Evolutionary conservation across 1,140 invertebrate genomes (phyloP).

Genomic region (Apocrypta bakeri): DNA sequence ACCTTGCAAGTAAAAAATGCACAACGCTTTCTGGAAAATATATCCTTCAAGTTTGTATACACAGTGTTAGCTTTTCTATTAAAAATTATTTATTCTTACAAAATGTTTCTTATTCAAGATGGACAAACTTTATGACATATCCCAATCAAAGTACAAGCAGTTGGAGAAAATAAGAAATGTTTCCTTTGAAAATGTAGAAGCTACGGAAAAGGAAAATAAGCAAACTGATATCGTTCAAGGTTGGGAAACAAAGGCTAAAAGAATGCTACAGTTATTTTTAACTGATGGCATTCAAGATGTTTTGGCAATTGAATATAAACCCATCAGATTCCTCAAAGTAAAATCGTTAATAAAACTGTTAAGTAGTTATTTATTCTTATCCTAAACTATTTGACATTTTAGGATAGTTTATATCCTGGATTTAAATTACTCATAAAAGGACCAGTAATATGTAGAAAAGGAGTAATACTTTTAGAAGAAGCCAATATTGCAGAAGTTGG

Average conservation of each 20-base stretch:
- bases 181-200: slow-evolving; percentile 74
- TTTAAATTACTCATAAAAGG: slow-evolving; percentile 76
- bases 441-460: slow-evolving; percentile 81
- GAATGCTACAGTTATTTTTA: slow-evolving; percentile 83
- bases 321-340: slow-evolving; percentile 78
- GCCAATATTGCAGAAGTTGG: slow-evolving; percentile 80
- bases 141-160: slow-evolving; percentile 79
- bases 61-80: not conserved
- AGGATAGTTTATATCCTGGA: slow-evolving; percentile 70
- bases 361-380: slow-evolving; percentile 37
- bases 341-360: slow-evolving; percentile 67
- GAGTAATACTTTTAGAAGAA: slow-evolving; percentile 81
- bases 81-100: not conserved
- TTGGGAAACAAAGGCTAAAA: slow-evolving; percentile 69
- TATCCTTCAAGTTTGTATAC: slow-evolving; percentile 76
- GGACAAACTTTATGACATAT: slow-evolving; percentile 76
- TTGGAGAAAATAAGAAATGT: slow-evolving; percentile 78
- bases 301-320: slow-evolving; percentile 83
- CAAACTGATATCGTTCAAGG: slow-evolving; percentile 66
- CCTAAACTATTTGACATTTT: slow-evolving; percentile 36
- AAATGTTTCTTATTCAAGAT: slow-evolving; percentile 63
- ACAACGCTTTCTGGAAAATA: slow-evolving; percentile 74
- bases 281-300: slow-evolving; percentile 85
- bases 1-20: slow-evolving; percentile 69
- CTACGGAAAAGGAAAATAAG: slow-evolving; percentile 71